Conservation (phyloP, 1,140 invertebrate genomes). For the Copidosoma floridanum region DNA sequence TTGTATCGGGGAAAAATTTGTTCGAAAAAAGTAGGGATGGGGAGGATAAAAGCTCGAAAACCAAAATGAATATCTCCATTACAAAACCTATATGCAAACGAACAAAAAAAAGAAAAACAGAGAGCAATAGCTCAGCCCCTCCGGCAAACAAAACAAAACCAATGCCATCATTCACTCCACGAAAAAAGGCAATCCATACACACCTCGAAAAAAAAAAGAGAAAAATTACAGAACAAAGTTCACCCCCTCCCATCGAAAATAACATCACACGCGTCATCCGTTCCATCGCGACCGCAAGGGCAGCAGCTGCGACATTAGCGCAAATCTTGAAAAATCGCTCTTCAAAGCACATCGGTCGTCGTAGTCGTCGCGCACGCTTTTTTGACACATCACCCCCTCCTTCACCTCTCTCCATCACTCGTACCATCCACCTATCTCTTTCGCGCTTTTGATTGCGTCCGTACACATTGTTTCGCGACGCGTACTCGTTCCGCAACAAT, state of each 20-base stretch:
- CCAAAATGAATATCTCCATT: too few species aligned
- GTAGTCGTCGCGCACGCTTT: not conserved
- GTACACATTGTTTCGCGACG: constrained; percentile 10
- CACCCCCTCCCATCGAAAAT: not conserved
- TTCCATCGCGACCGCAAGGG: too few species aligned
- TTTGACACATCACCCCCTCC: not conserved
- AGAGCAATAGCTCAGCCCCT: too few species aligned
- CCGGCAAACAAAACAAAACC: too few species aligned
- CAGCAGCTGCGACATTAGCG: not conserved
- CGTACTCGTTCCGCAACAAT: not conserved
- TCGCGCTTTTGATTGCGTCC: constrained; percentile 15
- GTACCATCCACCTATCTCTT: not conserved
- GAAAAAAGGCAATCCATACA: too few species aligned
- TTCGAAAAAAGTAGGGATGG: too few species aligned
- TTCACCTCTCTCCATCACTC: not conserved
- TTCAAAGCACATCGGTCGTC: constrained; percentile 6
- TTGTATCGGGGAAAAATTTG: too few species aligned
- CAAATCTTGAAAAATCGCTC: constrained; percentile 20
- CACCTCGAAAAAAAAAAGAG: not conserved
- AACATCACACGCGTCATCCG: not conserved
- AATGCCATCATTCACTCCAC: too few species aligned
- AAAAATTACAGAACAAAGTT: not conserved
- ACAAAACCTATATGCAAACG: too few species aligned
- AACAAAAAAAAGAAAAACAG: too few species aligned
- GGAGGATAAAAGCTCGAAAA: too few species aligned